These are phyloP conservation scores for Crotalus helleri DNA, from an alignment of 2,113 vertebrate genomes.

Conservation along the genomic window DNA sequence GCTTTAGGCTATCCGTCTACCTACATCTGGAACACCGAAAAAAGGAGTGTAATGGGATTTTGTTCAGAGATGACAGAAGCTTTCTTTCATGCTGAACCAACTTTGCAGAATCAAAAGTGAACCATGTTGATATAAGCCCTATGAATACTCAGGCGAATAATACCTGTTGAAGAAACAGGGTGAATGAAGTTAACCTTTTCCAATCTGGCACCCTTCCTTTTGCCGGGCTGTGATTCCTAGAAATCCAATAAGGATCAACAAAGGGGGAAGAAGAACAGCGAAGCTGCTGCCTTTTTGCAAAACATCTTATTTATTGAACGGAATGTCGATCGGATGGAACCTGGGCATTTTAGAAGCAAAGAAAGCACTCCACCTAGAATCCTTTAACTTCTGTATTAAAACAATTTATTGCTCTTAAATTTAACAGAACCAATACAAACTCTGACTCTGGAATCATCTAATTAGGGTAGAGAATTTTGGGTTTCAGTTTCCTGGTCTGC, in stretches of 20 bases:
- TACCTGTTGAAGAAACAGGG: conserved; percentile 52
- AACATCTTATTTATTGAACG: conserved; percentile 38
- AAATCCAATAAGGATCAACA: conserved; percentile 24
- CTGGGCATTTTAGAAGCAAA: conserved; percentile 49
- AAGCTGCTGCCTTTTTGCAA: conserved; percentile 53
- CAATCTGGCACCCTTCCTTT: neutral
- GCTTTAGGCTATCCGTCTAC: conserved; percentile 86
- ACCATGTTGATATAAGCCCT: conserved; percentile 53
- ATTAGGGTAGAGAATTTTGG: neutral
- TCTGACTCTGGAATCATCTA: neutral
- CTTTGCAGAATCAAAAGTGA: conserved; percentile 78
- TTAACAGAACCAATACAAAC: neutral
- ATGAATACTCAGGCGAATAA: conserved; percentile 50
- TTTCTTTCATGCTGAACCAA: conserved; percentile 77
- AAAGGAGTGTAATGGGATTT: conserved; percentile 89
- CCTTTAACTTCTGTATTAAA: neutral
- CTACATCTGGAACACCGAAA: conserved; percentile 89
- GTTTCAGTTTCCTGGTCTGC: neutral
- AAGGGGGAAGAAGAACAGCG: conserved; percentile 32
- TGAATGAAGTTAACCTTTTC: conserved; percentile 21
- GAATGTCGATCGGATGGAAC: conserved; percentile 57
- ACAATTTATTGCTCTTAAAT: neutral
- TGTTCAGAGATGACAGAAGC: conserved; percentile 85
- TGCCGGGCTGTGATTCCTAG: neutral
- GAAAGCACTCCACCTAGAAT: conserved; percentile 53